phyloP scores from a whole-genome alignment of 2,113 vertebrate genomes.

The Mormyrus iriodes region DNA sequence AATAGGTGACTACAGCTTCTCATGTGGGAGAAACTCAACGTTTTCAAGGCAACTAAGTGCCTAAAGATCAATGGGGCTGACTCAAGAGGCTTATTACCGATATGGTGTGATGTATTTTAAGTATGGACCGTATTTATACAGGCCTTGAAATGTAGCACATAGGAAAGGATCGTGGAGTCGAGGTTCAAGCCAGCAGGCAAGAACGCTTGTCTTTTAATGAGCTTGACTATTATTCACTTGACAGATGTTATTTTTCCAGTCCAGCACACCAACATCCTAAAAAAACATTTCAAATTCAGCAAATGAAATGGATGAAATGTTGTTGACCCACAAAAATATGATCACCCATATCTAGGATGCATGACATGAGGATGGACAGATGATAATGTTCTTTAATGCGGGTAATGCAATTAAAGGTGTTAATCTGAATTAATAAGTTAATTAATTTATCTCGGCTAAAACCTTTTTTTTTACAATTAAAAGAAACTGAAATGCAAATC shows the following conservation, averaged over 20 bases:
- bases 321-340: neutral
- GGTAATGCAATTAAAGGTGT: neutral
- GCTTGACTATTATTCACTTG: conserved; percentile 29
- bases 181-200: neutral
- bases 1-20: neutral
- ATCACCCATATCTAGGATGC: neutral
- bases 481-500: neutral
- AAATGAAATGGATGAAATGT: neutral
- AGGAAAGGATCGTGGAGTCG: conserved; percentile 6
- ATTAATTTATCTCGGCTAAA: neutral
- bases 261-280: neutral
- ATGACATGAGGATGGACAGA: neutral
- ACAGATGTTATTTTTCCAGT: neutral
- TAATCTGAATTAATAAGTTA: neutral
- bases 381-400: neutral
- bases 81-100: conserved; percentile 23
- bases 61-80: neutral
- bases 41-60: conserved; percentile 8
- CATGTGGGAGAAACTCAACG: conserved; percentile 3
- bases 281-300: neutral
- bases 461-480: neutral
- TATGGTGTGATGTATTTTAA: conserved; percentile 18
- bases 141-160: conserved; percentile 3
- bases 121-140: conserved; percentile 19
- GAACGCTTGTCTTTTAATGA: conserved; percentile 26